Conservation (phyloP, 2,888 invertebrate genomes). For the Anaspis maculata region DNA sequence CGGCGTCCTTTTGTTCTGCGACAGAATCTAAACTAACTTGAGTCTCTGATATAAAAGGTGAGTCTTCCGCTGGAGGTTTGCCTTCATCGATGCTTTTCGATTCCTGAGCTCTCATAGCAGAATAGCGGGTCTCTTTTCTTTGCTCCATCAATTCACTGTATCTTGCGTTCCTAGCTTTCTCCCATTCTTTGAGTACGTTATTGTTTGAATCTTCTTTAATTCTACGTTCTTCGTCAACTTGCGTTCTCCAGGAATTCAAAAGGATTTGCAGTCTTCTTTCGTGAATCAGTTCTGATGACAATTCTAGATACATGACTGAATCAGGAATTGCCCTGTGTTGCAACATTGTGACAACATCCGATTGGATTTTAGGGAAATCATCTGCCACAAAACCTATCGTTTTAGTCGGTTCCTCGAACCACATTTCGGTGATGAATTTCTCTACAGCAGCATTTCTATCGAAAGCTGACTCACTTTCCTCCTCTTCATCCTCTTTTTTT, state of each 20-base stretch:
- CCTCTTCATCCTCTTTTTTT: background rate
- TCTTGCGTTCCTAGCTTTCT: conserved; percentile 21
- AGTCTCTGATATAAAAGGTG: conserved; percentile 19
- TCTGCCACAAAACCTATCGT: conserved; percentile 51
- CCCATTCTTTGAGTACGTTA: conserved; percentile 25
- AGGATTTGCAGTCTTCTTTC: conserved; percentile 22
- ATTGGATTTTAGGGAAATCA: conserved; percentile 50
- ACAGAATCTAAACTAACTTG: conserved; percentile 40
- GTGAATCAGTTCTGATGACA: conserved; percentile 25
- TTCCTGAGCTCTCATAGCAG: conserved; percentile 16
- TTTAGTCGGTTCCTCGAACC: conserved; percentile 47
- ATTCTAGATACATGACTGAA: conserved; percentile 46
- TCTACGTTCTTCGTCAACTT: conserved; percentile 35
- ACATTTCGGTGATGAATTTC: conserved; percentile 35
- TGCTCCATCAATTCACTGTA: conserved; percentile 30
- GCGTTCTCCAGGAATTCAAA: conserved; percentile 31
- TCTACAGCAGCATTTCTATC: background rate
- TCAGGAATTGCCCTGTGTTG: conserved; percentile 50
- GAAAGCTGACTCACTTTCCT: background rate
- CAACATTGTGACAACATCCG: conserved; percentile 49
- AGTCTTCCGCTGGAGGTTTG: conserved; percentile 10
- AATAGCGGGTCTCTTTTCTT: conserved; percentile 29
- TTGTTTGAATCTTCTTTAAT: conserved; percentile 18
- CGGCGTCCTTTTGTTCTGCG: conserved; percentile 45
- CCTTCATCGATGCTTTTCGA: conserved; percentile 1